phyloP scores from a whole-genome alignment of 2,797 vertebrate species.

The Pteropus rufus region DNA sequence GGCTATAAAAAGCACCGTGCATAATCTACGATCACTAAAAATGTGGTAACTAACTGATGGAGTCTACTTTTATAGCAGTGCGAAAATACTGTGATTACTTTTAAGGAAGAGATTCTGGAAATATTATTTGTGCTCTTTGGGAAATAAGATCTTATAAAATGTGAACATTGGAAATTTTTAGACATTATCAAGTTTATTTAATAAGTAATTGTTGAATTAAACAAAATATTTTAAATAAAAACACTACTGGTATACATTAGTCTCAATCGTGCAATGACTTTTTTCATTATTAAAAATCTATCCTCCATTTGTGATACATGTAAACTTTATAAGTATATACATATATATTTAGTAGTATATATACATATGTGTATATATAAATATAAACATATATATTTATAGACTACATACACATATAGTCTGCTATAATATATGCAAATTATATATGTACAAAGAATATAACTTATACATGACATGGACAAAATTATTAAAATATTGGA shows the following conservation, averaged over 20 bases:
- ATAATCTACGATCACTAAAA: conserved; percentile 13
- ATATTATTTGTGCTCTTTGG: neutral
- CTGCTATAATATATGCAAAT: neutral
- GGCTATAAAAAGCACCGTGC: neutral
- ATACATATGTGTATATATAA: neutral
- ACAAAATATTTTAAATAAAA: neutral
- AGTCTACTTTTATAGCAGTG: neutral
- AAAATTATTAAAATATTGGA: neutral
- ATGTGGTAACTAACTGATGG: neutral
- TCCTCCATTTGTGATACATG: neutral
- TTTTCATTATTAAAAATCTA: conserved; percentile 10
- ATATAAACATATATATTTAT: neutral
- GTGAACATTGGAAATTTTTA: neutral
- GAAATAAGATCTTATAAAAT: neutral
- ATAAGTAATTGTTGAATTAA: neutral
- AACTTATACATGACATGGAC: neutral
- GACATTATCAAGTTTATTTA: neutral
- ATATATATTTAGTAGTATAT: neutral
- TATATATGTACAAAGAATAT: neutral
- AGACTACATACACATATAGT: too few relatives aligned
- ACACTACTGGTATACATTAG: neutral
- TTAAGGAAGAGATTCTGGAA: conserved; percentile 6
- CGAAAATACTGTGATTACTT: conserved; percentile 6
- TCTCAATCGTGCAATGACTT: neutral
- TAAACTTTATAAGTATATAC: neutral